A percentile compares a stretch with the other conserved stretches of the same genome.
These are phyloP conservation scores for Chanos chanos DNA, from an alignment of 2,797 vertebrate genomes.

Conservation along the genomic window DNA sequence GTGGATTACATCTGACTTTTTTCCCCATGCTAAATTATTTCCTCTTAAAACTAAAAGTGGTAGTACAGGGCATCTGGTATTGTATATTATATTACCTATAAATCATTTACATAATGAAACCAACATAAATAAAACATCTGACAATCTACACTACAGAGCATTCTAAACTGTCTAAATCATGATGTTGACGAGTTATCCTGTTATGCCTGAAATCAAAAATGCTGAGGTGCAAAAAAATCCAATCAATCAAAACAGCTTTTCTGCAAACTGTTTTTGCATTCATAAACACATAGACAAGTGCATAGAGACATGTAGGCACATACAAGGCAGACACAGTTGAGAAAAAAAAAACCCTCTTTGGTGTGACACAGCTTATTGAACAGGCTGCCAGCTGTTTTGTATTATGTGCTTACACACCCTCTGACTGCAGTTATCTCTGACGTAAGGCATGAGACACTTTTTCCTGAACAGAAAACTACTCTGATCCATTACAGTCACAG, in stretches of 20 bases:
- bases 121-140: too few species aligned
- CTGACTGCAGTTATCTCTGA: conserved; percentile 68
- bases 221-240: background rate
- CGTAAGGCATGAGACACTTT: conserved; percentile 73
- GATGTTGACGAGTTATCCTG: too few species aligned
- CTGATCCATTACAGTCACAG: too few species aligned
- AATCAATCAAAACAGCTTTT: background rate
- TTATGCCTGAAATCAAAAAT: too few species aligned
- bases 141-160: too few species aligned
- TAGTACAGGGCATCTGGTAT: too few species aligned
- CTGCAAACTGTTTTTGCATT: background rate
- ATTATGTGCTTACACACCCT: conserved; percentile 67
- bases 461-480: conserved; percentile 62
- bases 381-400: conserved; percentile 64
- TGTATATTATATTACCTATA: too few species aligned
- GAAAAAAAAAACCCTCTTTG: conserved; percentile 36
- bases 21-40: background rate
- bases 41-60: too few species aligned
- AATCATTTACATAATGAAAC: too few species aligned
- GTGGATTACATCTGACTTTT: background rate
- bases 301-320: background rate
- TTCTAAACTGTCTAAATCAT: too few species aligned
- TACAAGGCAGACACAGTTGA: conserved; percentile 28
- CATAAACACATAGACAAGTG: background rate
- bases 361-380: conserved; percentile 43